Percentiles rank a stretch among this genome's conserved stretches.
Evolutionary conservation across 2,888 invertebrate species (phyloP).

Genomic region (Xylota segnis): DNA sequence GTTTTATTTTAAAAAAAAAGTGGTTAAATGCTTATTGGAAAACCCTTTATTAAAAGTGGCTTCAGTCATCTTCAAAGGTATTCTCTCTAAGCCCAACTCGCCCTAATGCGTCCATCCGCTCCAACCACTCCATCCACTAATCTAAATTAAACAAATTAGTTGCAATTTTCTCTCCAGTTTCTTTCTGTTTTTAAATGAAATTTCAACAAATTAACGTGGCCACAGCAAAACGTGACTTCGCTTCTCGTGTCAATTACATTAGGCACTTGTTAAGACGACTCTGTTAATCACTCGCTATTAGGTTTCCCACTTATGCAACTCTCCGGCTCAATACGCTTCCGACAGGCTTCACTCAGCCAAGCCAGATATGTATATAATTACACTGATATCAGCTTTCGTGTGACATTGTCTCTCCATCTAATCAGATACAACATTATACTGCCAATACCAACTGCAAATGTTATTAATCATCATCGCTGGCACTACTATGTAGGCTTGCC

Average conservation of each 20-base stretch:
- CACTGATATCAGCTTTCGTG: constrained; percentile 39
- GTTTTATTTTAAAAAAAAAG: no score
- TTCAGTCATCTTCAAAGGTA: no score
- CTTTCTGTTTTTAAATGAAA: not conserved
- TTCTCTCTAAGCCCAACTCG: no score
- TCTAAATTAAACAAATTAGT: not conserved
- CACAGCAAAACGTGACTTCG: constrained; percentile 51
- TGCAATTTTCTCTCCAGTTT: not conserved
- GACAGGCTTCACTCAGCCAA: constrained; percentile 19
- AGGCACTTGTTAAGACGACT: constrained; percentile 25
- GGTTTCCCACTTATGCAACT: constrained; percentile 48
- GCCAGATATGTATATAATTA: constrained; percentile 19
- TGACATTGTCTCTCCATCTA: constrained; percentile 41
- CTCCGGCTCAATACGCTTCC: not conserved
- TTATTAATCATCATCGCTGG: constrained; percentile 31
- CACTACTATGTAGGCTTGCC: not conserved
- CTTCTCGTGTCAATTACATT: constrained; percentile 21
- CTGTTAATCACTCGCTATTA: constrained; percentile 56
- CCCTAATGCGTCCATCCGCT: no score
- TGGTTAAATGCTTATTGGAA: no score
- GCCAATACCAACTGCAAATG: constrained; percentile 20
- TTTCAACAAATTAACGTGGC: constrained; percentile 13
- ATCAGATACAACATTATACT: constrained; percentile 31
- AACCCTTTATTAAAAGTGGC: no score
- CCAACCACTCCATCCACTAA: not conserved